These are phyloP conservation scores for Adoxophyes honmai DNA, from an alignment of 1,140 invertebrate genomes.

Conservation along the genomic window DNA sequence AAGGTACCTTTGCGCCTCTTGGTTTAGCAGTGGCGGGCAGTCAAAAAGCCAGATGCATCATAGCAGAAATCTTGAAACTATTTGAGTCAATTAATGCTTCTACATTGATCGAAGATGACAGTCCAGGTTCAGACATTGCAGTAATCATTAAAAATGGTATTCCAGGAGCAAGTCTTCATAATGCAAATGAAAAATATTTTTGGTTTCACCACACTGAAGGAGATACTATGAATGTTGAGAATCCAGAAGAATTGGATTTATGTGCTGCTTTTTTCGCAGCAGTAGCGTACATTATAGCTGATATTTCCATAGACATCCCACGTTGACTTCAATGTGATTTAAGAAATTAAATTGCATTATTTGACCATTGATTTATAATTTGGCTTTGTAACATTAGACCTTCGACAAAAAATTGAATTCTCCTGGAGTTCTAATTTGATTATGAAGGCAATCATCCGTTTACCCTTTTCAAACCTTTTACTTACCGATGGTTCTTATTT, in stretches of 20 bases:
- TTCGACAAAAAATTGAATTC: too few relatives aligned
- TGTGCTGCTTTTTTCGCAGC: constrained; percentile 87
- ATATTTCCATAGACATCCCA: constrained; percentile 83
- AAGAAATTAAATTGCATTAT: too few relatives aligned
- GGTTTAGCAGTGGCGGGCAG: constrained; percentile 81
- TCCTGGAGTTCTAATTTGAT: too few relatives aligned
- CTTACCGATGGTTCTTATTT: constrained; percentile 26
- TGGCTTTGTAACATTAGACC: too few relatives aligned
- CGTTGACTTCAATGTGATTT: constrained; percentile 21
- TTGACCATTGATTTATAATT: too few relatives aligned
- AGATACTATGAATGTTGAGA: constrained; percentile 87
- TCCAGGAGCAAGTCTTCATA: constrained; percentile 83
- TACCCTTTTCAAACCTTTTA: too few relatives aligned
- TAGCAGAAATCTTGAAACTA: constrained; percentile 80
- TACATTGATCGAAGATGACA: constrained; percentile 45
- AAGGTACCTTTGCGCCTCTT: constrained; percentile 86
- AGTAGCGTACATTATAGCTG: constrained; percentile 84
- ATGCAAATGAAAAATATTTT: constrained; percentile 86
- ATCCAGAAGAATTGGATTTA: constrained; percentile 81
- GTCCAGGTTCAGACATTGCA: constrained; percentile 82
- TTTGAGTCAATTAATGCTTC: constrained; percentile 66
- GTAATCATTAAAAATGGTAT: constrained; percentile 80
- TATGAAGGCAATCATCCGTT: too few relatives aligned
- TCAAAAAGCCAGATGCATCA: constrained; percentile 79
- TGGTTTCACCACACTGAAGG: constrained; percentile 90